These are phyloP conservation scores for Chiloscyllium punctatum DNA, from an alignment of 2,797 vertebrate genomes.

Conservation along the genomic window DNA sequence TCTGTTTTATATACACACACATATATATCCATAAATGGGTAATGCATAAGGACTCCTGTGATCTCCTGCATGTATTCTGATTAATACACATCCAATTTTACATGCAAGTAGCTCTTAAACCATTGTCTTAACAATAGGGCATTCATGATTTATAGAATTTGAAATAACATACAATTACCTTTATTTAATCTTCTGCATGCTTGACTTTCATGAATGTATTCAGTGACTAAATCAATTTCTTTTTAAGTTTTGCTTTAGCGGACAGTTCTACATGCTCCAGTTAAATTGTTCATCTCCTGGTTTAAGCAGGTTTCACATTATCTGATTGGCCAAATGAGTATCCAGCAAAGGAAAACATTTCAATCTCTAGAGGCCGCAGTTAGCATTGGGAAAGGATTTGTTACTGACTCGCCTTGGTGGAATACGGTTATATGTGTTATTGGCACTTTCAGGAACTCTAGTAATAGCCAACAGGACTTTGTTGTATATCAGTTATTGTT, in stretches of 20 bases:
- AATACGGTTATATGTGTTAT: neutral
- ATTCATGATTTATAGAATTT: neutral
- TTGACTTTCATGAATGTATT: neutral
- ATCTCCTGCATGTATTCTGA: neutral
- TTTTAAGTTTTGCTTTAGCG: neutral
- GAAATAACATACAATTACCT: neutral
- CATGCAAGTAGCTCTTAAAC: conserved; percentile 14
- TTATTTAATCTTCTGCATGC: conserved; percentile 16
- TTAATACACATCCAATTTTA: conserved; percentile 17
- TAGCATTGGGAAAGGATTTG: neutral
- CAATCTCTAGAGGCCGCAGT: neutral
- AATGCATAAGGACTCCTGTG: neutral
- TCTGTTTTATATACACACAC: neutral
- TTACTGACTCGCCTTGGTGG: neutral
- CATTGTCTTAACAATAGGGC: neutral
- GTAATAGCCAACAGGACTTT: neutral
- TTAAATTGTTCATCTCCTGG: too few relatives aligned
- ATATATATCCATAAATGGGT: neutral
- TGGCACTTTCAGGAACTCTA: neutral
- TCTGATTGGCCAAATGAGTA: neutral
- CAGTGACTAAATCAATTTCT: neutral
- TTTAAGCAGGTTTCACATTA: neutral
- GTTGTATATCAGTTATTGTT: neutral
- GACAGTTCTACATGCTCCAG: neutral
- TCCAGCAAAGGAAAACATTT: neutral